Conservation (phyloP, 64 coral and sea anemone genomes). For the Catalaphyllia jardinei region DNA sequence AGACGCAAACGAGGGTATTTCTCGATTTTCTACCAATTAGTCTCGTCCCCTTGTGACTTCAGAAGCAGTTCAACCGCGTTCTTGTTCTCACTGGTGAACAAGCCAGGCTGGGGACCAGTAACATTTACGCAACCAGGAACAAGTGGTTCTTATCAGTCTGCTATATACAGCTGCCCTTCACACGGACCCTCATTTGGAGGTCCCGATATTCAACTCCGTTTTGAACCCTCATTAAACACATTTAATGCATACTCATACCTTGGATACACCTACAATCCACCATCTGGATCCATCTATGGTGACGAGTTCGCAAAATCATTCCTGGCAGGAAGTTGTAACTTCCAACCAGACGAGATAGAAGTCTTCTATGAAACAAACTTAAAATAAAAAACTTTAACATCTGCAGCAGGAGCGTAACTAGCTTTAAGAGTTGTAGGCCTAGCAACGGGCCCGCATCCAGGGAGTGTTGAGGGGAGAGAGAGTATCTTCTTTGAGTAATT, state of each 20-base stretch:
- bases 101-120: background rate
- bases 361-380: background rate
- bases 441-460: too few species aligned
- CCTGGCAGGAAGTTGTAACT: constrained; percentile 31
- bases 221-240: background rate
- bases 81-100: constrained; percentile 10
- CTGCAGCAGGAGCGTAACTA: too few species aligned
- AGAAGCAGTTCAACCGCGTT: background rate
- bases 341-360: constrained; percentile 49
- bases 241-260: constrained; percentile 12
- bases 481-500: too few species aligned
- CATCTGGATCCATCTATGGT: background rate
- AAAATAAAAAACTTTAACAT: background rate
- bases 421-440: too few species aligned
- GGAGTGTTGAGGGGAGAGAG: too few species aligned
- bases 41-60: too few species aligned
- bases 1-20: too few species aligned
- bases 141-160: background rate
- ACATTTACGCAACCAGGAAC: background rate
- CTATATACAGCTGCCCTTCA: constrained; percentile 10
- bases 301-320: background rate
- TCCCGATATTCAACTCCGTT: constrained; percentile 18
- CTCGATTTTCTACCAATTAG: too few species aligned
- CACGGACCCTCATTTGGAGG: constrained; percentile 53
- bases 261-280: constrained; percentile 10